Conservation (phyloP, 2,113 vertebrate genomes). For the Anguilla japonica region DNA sequence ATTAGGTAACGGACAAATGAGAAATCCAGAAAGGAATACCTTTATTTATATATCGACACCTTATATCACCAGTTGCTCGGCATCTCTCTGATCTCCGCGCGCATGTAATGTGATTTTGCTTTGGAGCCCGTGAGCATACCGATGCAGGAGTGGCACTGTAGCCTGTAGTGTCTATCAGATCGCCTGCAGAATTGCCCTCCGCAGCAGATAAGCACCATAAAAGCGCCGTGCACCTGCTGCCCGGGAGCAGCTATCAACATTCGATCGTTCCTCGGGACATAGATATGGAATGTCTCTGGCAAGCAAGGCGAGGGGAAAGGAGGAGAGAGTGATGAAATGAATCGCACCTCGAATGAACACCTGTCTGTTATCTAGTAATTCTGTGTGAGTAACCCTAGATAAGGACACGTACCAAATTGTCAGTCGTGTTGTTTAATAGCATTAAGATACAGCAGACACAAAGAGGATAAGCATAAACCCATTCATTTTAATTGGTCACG, state of each 20-base stretch:
- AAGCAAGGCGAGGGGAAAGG: neutral
- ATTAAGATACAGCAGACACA: neutral
- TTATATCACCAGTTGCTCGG: neutral
- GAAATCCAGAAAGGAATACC: no score
- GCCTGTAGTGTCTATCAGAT: neutral
- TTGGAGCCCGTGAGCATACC: neutral
- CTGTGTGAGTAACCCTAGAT: neutral
- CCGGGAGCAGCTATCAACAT: neutral
- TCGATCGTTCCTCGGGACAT: neutral
- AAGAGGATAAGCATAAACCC: neutral
- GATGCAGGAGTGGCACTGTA: neutral
- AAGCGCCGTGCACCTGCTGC: constrained; percentile 17
- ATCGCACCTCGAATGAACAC: neutral
- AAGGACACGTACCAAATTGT: neutral
- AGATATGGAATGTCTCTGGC: neutral
- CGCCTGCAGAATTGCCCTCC: constrained; percentile 6
- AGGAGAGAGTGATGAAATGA: neutral
- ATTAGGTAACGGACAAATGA: no score
- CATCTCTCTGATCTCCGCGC: neutral
- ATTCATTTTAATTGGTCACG: neutral
- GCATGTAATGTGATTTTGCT: neutral
- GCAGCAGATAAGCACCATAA: neutral
- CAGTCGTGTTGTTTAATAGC: neutral
- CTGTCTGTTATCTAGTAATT: neutral
- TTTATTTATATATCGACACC: no score